Conservation (phyloP, 2,888 invertebrate species). For the Pristionchus mayeri region DNA sequence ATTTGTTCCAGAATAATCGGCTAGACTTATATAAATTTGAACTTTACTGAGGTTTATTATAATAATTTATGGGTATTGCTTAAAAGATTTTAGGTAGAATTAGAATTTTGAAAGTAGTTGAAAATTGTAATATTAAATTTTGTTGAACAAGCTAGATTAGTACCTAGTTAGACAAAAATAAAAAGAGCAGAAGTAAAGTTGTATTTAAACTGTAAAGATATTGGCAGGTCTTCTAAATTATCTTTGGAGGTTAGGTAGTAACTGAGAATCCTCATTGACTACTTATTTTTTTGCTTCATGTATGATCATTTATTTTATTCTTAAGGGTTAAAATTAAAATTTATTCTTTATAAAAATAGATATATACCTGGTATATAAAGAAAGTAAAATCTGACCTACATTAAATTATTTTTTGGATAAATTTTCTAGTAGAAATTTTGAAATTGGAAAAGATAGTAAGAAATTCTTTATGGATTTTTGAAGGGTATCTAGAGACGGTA, state of each 20-base stretch:
- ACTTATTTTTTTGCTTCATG: conserved; percentile 66
- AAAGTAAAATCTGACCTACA: conserved; percentile 66
- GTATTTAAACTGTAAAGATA: conserved; percentile 71
- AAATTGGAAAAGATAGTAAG: conserved; percentile 70
- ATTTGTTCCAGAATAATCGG: conserved; percentile 72
- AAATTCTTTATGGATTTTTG: conserved; percentile 66
- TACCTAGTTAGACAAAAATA: conserved; percentile 67
- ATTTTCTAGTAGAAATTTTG: conserved; percentile 55
- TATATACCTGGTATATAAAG: conserved; percentile 68
- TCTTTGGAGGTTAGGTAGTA: conserved; percentile 69
- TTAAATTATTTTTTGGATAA: conserved; percentile 63
- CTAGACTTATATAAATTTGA: conserved; percentile 68
- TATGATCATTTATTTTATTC: conserved; percentile 71
- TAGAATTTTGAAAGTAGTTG: conserved; percentile 54
- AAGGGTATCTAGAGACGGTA: conserved; percentile 67
- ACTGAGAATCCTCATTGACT: conserved; percentile 69
- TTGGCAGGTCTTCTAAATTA: conserved; percentile 70
- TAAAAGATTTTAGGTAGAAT: conserved; percentile 61
- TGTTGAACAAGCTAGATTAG: conserved; percentile 67
- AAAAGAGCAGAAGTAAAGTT: conserved; percentile 70
- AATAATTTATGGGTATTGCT: conserved; percentile 50
- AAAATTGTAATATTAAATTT: conserved; percentile 63
- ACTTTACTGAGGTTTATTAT: conserved; percentile 67
- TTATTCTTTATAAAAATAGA: conserved; percentile 68
- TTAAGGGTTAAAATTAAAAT: conserved; percentile 66